Base-by-base conservation (phyloP, 2,888 invertebrate genomes). In the Pseudanteris insignis region DNA sequence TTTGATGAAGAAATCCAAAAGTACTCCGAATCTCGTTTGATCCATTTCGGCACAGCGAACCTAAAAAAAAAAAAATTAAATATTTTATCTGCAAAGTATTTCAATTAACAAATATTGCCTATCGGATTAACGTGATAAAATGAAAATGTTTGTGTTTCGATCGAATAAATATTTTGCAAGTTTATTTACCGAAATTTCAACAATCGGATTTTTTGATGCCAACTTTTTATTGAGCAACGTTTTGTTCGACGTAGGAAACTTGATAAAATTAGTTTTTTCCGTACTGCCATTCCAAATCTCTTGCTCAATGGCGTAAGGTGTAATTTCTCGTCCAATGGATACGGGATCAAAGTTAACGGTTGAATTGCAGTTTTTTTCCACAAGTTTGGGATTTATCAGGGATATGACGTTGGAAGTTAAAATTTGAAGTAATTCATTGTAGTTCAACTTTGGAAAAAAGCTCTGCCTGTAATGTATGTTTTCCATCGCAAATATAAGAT, bases 1-100 rank as follows among this genome's bases (percentile, higher is more conserved):
- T 10, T 86, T 82, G 37, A 90, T 86, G 68, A 92, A 89, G 70
- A 89, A 86, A 71, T 87, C 86, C 0, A 91, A 76, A 1, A 91
- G 81, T 46, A 85, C 78, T n/a, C 86, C 83, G 34, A 86, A 82
- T 38, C 89, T 83, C 57, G 85, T 82, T 1, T 83, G 73, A 47
- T 88, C 87, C 75, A 89, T 76, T 71, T 81, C 81, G 5, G 73
- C 78, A 53, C 76, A 81, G 9, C 71, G 69, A 65, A 76, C 72
- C 80, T 82, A 70, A 34, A 70, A 74, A 11, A 30, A n/a, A n/a
- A n/a, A n/a, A n/a, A n/a, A n/a, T n/a, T 28, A 28, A 28, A 28
- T 7, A n/a, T 28, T n/a, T n/a, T n/a, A n/a, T n/a, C n/a, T n/a
- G n/a, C n/a, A n/a, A n/a, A n/a, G n/a, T n/a, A n/a, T n/a, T n/a